These are phyloP conservation scores for Ptilodon capucinus DNA, from an alignment of 2,888 invertebrate genomes.

Conservation along the genomic window DNA sequence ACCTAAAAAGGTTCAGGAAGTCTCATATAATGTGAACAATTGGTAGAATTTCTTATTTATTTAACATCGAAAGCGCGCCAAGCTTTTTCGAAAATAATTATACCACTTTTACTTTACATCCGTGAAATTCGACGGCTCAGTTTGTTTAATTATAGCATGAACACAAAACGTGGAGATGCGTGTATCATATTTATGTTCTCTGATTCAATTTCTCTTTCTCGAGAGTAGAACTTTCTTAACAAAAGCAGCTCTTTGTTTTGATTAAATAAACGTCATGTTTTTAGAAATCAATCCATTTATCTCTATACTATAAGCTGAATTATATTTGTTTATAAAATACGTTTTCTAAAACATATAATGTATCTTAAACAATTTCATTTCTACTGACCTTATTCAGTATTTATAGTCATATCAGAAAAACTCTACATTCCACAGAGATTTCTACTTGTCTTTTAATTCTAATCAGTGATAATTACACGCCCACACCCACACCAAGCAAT, in stretches of 20 bases:
- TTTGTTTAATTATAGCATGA: background rate
- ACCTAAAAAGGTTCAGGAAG: too few species aligned
- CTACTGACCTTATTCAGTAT: background rate
- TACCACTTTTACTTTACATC: background rate
- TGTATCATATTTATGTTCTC: conserved; percentile 4
- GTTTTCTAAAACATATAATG: too few species aligned
- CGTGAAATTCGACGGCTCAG: background rate
- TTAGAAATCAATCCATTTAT: conserved; percentile 21
- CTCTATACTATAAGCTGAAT: background rate
- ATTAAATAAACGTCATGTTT: conserved; percentile 28
- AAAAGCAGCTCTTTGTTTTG: conserved; percentile 21
- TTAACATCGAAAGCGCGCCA: background rate
- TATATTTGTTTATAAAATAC: too few species aligned
- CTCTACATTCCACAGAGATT: background rate
- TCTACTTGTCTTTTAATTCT: too few species aligned
- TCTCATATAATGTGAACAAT: background rate
- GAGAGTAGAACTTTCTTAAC: conserved; percentile 24
- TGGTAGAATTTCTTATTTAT: background rate
- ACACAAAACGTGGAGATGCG: background rate
- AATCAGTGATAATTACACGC: too few species aligned
- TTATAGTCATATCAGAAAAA: background rate
- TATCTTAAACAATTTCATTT: background rate
- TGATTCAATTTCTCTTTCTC: conserved; percentile 23
- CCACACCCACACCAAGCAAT: too few species aligned
- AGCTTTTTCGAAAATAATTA: background rate